Base-by-base conservation (phyloP, 37 sponge, comb jelly and placozoan genomes). In the Cliona cf. orientalis region DNA sequence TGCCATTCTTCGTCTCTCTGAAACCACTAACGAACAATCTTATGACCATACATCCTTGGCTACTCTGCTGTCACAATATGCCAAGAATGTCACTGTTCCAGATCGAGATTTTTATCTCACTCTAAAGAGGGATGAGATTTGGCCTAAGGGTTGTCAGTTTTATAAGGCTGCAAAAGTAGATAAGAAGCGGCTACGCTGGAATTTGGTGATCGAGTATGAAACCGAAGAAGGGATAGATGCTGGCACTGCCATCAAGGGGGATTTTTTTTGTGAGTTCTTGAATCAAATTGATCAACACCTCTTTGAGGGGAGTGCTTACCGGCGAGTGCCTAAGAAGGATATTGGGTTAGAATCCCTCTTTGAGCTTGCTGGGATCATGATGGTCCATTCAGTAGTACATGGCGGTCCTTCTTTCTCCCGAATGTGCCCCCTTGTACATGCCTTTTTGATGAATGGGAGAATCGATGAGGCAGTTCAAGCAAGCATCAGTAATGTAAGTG, bases 311-410 rank as follows among this genome's bases (percentile, higher is more conserved):
- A 26, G 6, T 26, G 28, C 29, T 7, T 26, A 7, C 29, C 17
- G 63, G 6, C 63, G 63, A 25, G 25, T 62, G 7, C 63, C 63
- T n/a, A n/a, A n/a, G 63, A 14, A n/a, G 23, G 63, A 22, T n/a
- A 22, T 14, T n/a, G 29, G 29, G 6, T 26, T 62, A 7, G 63
- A 62, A 26, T 25, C 6, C 6, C 11, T 26, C 6, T 62, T 62
- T n/a, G 28, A 62, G 26, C 23, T n/a, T 6, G 63, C 63, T 26
- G 63, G 63, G 17, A 62, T 22, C 28, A 62, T 62, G 63, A 22
- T 62, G 7, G 63, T 6, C 26, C 63, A 62, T 22, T 62, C 63
- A 62, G 63, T 62, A n/a, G 29, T 62, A 26, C 63, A 62, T 26
- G 63, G 63, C 23, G 63, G 63, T 62, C 63, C 63, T 19, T 62